Evolutionary conservation across 2,888 invertebrate genomes (phyloP).

Genomic region (Bombylius discolor): DNA sequence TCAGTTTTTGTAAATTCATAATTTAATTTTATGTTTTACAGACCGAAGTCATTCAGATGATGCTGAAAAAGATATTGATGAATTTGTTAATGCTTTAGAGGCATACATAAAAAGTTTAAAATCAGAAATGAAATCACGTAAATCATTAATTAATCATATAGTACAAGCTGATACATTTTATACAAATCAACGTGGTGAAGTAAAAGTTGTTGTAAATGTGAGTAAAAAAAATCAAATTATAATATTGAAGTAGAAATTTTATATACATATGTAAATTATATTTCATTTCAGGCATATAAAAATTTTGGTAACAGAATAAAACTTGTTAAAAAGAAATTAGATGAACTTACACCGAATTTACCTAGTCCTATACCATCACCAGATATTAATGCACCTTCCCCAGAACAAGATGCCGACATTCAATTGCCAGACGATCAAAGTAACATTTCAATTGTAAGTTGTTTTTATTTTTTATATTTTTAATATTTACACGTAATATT

Average conservation of each 20-base stretch:
- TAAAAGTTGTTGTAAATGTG: conserved; percentile 90
- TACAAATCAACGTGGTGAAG: conserved; percentile 82
- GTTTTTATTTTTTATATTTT: background rate
- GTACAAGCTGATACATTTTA: conserved; percentile 77
- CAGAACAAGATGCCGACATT: conserved; percentile 69
- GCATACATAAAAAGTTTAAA: conserved; percentile 68
- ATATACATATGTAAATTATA: background rate
- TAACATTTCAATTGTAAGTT: conserved; percentile 3
- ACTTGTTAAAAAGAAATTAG: conserved; percentile 70
- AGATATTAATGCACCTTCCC: conserved; percentile 57
- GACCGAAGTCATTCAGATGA: conserved; percentile 78
- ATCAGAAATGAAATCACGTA: conserved; percentile 69
- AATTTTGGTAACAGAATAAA: conserved; percentile 84
- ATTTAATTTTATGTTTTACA: conserved; percentile 26
- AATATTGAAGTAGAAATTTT: background rate
- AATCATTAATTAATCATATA: conserved; percentile 60
- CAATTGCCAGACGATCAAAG: conserved; percentile 50
- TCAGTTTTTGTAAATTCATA: background rate
- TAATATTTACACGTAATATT: background rate
- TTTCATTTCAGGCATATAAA: conserved; percentile 66
- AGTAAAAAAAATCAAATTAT: conserved; percentile 34
- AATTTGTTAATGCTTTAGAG: conserved; percentile 65
- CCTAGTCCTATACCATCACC: conserved; percentile 48
- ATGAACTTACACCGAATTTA: conserved; percentile 62
- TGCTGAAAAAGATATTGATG: conserved; percentile 75